phyloP scores from a whole-genome alignment of 2,888 invertebrate species.

The Pyrrhia umbra region DNA sequence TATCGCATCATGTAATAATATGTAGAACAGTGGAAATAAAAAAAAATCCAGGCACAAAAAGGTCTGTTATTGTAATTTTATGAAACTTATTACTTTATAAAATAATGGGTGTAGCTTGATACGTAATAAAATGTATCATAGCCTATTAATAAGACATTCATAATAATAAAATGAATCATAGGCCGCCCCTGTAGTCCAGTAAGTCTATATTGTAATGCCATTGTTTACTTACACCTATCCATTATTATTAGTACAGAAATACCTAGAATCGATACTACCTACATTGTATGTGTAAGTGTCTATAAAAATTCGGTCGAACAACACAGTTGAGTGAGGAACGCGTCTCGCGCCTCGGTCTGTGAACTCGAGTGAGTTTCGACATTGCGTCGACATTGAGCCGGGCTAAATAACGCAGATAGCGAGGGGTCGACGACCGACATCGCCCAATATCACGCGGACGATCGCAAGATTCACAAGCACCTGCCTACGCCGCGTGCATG shows the following conservation, averaged over 20 bases:
- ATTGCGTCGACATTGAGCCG: constrained; percentile 88
- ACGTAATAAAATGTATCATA: constrained; percentile 1
- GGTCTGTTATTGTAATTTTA: not conserved
- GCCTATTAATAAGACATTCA: not conserved
- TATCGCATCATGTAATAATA: not conserved
- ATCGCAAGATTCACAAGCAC: constrained; percentile 78
- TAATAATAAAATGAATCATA: too few relatives aligned
- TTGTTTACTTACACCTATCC: constrained; percentile 13
- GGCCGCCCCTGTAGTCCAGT: not conserved
- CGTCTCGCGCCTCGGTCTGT: constrained; percentile 82
- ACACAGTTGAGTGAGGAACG: constrained; percentile 80
- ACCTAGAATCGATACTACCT: constrained; percentile 45
- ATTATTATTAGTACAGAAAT: constrained; percentile 35
- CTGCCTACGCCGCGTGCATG: constrained; percentile 76
- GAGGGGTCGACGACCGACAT: constrained; percentile 87
- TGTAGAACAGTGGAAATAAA: not conserved
- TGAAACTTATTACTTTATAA: not conserved
- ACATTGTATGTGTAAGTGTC: constrained; percentile 56
- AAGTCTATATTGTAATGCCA: constrained; percentile 12
- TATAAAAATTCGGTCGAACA: constrained; percentile 82
- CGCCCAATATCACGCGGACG: constrained; percentile 88
- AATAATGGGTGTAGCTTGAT: not conserved
- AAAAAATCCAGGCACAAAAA: not conserved
- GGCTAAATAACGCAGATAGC: constrained; percentile 89
- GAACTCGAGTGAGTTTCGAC: constrained; percentile 86